phyloP scores from a whole-genome alignment of 1,140 invertebrate species.

The Ruditapes philippinarum region DNA sequence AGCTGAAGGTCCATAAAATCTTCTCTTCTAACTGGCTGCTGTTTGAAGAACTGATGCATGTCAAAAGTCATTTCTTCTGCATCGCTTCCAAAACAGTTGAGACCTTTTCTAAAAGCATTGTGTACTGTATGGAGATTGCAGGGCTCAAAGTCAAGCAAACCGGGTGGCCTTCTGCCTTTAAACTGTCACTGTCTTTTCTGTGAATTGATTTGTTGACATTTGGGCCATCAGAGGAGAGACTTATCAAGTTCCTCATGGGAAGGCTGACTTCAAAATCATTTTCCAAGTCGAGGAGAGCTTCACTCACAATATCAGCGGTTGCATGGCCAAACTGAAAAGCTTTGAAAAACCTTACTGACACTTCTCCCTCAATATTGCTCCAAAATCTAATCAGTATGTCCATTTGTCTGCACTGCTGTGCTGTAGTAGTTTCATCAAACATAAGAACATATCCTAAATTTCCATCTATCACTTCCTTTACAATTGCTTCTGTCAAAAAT shows the following conservation, averaged over 20 bases:
- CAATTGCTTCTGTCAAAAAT: slow-evolving; percentile 35
- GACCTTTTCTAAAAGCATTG: slow-evolving; percentile 53
- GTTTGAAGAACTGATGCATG: slow-evolving; percentile 26
- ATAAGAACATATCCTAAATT: slow-evolving; percentile 52
- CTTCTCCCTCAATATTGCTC: too few species aligned
- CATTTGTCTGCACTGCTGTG: slow-evolving; percentile 5
- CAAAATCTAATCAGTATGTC: slow-evolving; percentile 54
- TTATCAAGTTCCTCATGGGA: slow-evolving; percentile 20
- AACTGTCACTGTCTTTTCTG: slow-evolving; percentile 14
- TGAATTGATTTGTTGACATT: slow-evolving; percentile 60
- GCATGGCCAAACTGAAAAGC: slow-evolving; percentile 57
- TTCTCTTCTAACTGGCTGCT: slow-evolving; percentile 28
- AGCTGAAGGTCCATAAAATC: slow-evolving; percentile 53
- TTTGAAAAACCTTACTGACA: slow-evolving; percentile 47
- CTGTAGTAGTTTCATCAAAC: slow-evolving; percentile 41
- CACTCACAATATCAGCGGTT: slow-evolving; percentile 43
- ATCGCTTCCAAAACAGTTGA: too few species aligned
- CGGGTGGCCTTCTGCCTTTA: slow-evolving; percentile 12
- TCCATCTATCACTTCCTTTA: slow-evolving; percentile 51
- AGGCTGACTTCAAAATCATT: slow-evolving; percentile 3
- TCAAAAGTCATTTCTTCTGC: slow-evolving; percentile 49
- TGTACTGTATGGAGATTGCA: slow-evolving; percentile 56
- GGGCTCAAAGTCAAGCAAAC: slow-evolving; percentile 36
- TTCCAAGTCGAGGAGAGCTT: too few species aligned
- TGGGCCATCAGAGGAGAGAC: slow-evolving; percentile 45